Base-by-base conservation (phyloP, 2,797 vertebrate genomes). In the Fringilla coelebs region DNA sequence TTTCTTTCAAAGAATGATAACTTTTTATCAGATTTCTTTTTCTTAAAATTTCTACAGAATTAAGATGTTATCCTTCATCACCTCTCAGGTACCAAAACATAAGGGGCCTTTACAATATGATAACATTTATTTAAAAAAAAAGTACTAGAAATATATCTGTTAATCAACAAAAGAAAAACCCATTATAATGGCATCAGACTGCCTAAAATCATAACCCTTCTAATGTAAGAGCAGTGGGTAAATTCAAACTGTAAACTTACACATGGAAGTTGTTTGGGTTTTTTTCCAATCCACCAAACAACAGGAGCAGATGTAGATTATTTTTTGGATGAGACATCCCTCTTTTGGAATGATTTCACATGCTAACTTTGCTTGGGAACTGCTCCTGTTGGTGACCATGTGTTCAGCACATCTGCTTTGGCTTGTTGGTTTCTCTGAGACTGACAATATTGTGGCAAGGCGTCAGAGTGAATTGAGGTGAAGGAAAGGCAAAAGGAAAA, bases 341-440 rank as follows among this genome's bases (percentile, higher is more conserved):
- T 82, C 88, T 88, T 79, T 96, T 97, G 95, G 95, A 95, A 85
- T 45, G 92, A 82, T 94, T 97, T 97, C 89, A 88, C 90, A 89
- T 93, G 92, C 93, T 97, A 96, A 96, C 95, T 96, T 97, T 97
- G 90, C 90, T 94, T 94, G 92, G 95, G 93, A 97, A 65, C 95
- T 70, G 86, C 90, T 97, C 90, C 92, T 96, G 93, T 96, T 97
- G 89, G 92, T 96, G 88, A 94, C 95, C 96, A 96, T 96, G 94
- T 97, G 96, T 97, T 96, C 95, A 95, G 90, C 95, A 97, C 96
- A 97, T 97, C 95, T 97, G 95, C 92, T 97, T 94, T 97, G 94
- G 94, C 94, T 96, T 96, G 95, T 93, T 95, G 94, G 94, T 97
- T 92, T 95, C 94, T 85, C 87, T 19, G 57, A 96, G 96, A 94